These are phyloP conservation scores for Miniopterus natalensis DNA, from an alignment of 2,113 vertebrate species.

Conservation along the genomic window DNA sequence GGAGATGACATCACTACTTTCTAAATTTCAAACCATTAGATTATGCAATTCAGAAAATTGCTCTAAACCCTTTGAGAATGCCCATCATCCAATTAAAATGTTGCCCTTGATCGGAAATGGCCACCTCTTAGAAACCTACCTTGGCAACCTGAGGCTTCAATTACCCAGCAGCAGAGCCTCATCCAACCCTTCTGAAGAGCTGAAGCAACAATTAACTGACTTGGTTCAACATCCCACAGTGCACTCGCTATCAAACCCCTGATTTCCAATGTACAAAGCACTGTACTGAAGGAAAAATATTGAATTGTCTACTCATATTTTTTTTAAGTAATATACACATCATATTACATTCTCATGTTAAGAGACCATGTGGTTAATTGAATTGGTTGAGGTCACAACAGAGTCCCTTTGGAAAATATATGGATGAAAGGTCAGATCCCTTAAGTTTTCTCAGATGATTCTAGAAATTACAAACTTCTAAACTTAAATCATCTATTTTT, in stretches of 20 bases:
- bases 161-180: neutral
- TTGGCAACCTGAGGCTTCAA: conserved; percentile 40
- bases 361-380: neutral
- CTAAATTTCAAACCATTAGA: conserved; percentile 56
- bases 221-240: neutral
- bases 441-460: neutral
- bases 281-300: neutral
- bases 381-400: neutral
- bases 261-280: neutral
- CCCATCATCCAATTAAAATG: conserved; percentile 65
- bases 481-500: neutral
- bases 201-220: neutral
- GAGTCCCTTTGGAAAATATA: neutral
- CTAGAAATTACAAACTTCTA: conserved; percentile 8
- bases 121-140: conserved; percentile 19
- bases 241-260: neutral
- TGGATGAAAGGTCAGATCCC: neutral
- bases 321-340: neutral
- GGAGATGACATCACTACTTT: conserved; percentile 66
- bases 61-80: conserved; percentile 39
- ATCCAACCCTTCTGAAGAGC: neutral
- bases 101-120: conserved; percentile 52
- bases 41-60: conserved; percentile 74
- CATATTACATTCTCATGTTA: neutral
- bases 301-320: neutral